Base-by-base conservation (phyloP, 2,113 vertebrate species). In the Calyptommatus sinebrachiatus region DNA sequence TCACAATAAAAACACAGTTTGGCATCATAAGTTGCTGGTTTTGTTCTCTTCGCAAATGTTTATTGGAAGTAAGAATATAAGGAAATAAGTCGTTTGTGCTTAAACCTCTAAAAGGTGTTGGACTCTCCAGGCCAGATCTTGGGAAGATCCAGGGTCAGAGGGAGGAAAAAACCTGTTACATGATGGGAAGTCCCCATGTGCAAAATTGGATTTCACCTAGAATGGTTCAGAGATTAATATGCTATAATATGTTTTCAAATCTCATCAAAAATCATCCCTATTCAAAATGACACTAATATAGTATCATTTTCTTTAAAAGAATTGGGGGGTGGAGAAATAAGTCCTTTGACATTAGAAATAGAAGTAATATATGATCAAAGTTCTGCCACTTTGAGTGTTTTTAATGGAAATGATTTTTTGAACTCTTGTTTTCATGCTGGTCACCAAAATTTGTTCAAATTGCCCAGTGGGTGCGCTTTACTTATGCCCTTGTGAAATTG, bases 401-500 rank as follows among this genome's bases (percentile, higher is more conserved):
- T 81, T 26, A 81, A 11, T 69, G 41, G n/a, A 76, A 81, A 75
- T 26, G 28, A 62, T 83, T 45, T 70, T 24, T 70, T 79, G 66
- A 63, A 50, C 45, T 70, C 21, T 70, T 62, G 7, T 77, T 78
- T 84, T 79, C 61, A 45, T 65, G 62, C 81, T 67, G 4, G 82
- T 81, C 41, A 74, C 79, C 79, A 78, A 66, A 41, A 85, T 2
- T 66, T 41, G 26, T 74, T 61, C 66, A 86, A 71, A 77, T 83
- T 81, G 35, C 2, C 69, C 79, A 31, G 29, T 61, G 46, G 35
- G 35, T 82, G 63, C 4, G 2, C 73, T 84, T 82, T 81, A 81
- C 75, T 84, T 83, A 72, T 85, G 60, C 76, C 86, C 53, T 29
- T 70, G 60, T 31, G 70, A 70, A 78, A 83, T 75, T 70, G 71